Evolutionary conservation across 1,140 invertebrate genomes (phyloP), one percentile per base, ranked within the genome.

Genomic region (Orussus abietinus): DNA sequence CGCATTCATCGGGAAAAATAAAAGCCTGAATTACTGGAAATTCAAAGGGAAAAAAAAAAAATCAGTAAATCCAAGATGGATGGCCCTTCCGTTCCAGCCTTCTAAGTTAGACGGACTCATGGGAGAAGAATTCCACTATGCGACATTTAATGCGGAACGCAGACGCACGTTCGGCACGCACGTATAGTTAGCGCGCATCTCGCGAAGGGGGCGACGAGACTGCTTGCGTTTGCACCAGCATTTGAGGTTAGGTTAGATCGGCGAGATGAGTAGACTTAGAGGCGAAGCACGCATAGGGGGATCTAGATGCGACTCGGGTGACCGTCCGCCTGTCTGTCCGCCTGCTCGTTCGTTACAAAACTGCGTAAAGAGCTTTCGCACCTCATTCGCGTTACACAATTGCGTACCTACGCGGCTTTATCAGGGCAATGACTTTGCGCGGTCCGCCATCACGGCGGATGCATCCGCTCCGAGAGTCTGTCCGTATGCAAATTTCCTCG

Each of bases 221-320:
- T 6, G 19, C 28, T 22, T 28, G 9, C 15, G 36, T n/a, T n/a
- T n/a, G n/a, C n/a, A n/a, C n/a, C n/a, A n/a, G n/a, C 37, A 41
- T 6, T 44, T 36, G 25, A 39, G 21, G 38, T 46, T 22, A 30
- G 45, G 19, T 22, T 38, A 37, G 29, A 47, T 53, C 41, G 45
- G 33, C 12, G 45, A 41, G 50, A 38, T 38, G 40, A 53, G 40
- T 49, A 46, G 49, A 45, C 34, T 51, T 44, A 43, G 37, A 64
- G 48, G 52, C 53, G 49, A 53, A 54, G 57, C 60, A 66, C 56
- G 59, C 55, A 47, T 62, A 20, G 38, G 26, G 42, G 57, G 55
- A 67, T 64, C 61, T 65, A 64, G 61, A 65, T 64, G 60, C 53
- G 42, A 55, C 60, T 57, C 53, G 51, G 51, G 49, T 55, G 48